These are phyloP conservation scores for Iguana delicatissima DNA, from an alignment of 2,797 vertebrate genomes.

Conservation along the genomic window DNA sequence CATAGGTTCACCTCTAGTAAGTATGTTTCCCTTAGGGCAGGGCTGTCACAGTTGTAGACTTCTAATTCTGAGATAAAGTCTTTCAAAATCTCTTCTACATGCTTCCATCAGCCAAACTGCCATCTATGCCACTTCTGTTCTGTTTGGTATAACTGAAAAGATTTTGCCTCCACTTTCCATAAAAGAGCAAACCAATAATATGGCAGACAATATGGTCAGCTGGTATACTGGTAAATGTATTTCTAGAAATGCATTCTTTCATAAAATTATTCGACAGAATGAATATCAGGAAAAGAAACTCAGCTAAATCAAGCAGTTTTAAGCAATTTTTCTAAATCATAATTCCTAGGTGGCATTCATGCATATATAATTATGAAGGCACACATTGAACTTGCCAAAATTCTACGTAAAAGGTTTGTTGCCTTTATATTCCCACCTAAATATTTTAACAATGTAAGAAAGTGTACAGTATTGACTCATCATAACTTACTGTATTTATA, in stretches of 20 bases:
- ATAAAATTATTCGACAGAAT: neutral
- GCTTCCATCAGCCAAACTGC: slow-evolving; percentile 11
- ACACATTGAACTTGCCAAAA: neutral
- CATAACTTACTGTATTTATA: neutral
- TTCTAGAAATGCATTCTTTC: neutral
- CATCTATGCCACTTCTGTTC: neutral
- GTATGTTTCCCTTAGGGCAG: neutral
- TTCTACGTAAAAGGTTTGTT: neutral
- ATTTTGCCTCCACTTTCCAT: neutral
- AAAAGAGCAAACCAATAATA: neutral
- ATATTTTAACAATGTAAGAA: neutral
- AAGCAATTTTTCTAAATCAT: neutral
- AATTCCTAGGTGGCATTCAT: neutral
- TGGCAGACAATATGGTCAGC: neutral
- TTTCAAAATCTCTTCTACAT: fast-evolving
- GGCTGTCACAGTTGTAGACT: neutral
- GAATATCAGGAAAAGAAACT: neutral
- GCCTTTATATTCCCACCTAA: neutral
- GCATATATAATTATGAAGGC: neutral
- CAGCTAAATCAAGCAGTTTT: neutral
- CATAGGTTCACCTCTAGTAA: neutral
- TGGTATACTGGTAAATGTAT: neutral
- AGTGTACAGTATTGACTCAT: neutral
- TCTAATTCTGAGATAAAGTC: slow-evolving; percentile 16
- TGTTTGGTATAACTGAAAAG: neutral